Percentiles rank a stretch among this genome's conserved stretches.
phyloP scores from a whole-genome alignment of 2,113 vertebrate species.

The Halcyon senegalensis region DNA sequence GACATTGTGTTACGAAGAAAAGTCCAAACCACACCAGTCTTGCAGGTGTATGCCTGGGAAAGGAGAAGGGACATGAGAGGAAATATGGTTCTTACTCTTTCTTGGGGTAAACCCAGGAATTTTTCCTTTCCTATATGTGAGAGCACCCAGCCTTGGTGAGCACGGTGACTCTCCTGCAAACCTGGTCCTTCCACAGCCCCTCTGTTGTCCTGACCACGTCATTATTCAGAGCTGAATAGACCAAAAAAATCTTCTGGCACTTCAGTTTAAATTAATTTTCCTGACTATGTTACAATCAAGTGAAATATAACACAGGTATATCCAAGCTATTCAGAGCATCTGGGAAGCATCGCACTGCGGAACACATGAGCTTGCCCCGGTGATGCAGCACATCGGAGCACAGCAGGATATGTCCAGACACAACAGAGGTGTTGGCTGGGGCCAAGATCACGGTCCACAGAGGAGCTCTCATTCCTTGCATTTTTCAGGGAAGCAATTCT shows the following conservation, averaged over 20 bases:
- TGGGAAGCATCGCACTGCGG: rapidly evolving
- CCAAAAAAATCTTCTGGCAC: background rate
- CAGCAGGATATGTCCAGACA: background rate
- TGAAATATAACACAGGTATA: background rate
- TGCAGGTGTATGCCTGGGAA: background rate
- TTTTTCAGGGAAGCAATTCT: background rate
- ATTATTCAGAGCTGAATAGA: background rate
- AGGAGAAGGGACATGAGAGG: background rate
- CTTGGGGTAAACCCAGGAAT: background rate
- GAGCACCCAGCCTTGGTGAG: background rate
- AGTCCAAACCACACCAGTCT: background rate
- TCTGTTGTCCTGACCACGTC: rapidly evolving
- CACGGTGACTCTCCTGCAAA: background rate
- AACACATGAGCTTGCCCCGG: background rate
- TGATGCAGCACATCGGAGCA: background rate
- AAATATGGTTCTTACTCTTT: background rate
- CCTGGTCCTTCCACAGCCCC: background rate
- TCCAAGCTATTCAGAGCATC: background rate
- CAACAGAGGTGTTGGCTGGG: background rate
- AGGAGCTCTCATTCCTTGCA: background rate
- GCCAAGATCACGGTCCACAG: background rate
- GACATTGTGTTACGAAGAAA: background rate
- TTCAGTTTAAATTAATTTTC: background rate
- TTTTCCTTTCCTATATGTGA: background rate
- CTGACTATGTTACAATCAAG: rapidly evolving